Evolutionary conservation across 1,140 invertebrate species (phyloP), one percentile per base, ranked within the genome.

Genomic region (Euura saliciscinereae): DNA sequence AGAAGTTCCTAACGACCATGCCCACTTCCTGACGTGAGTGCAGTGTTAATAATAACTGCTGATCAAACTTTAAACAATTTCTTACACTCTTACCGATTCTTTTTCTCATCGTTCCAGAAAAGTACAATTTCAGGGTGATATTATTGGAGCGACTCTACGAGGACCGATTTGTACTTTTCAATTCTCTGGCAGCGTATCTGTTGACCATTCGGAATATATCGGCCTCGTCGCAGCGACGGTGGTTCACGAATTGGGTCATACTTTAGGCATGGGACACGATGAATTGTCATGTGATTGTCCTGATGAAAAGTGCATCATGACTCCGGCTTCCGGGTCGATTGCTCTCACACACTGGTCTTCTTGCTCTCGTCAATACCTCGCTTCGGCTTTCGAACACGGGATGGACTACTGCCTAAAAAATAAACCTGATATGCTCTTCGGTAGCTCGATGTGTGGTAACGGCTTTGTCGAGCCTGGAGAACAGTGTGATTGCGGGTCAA

Each of bases 191-290:
- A 98, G 98, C 0, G 28, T 99, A 0, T 97, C 95, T 73, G 97
- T 96, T 86, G 97, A 98, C 84, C 96, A 98, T 79, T 97, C 95
- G 66, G 90, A 91, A 65, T 91, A 95, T 3, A 92, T 96, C 2
- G 95, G 94, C 0, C 88, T 98, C 10, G 97, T 99, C 0, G 98
- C 97, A 0, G 97, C 97, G 0, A 99, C 98, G 0, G 94, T 99
- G 42, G 98, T 98, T 2, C 98, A 99, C 87, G 98, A 99, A 88
- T 95, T 99, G 92, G 98, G 98, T 0, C 98, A 99, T 83, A 99
- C 99, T 89, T 98, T 99, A 89, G 97, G 98, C 45, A 98, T 99
- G 96, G 97, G 98, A 80, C 98, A 99, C 88, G 98, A 99, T 81
- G 92, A 92, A 0, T 89, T 91, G 43, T 91, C 93, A 2, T 98